Evolutionary conservation across 2,113 vertebrate species (phyloP).

Genomic region (Oncorhynchus gorbuscha): DNA sequence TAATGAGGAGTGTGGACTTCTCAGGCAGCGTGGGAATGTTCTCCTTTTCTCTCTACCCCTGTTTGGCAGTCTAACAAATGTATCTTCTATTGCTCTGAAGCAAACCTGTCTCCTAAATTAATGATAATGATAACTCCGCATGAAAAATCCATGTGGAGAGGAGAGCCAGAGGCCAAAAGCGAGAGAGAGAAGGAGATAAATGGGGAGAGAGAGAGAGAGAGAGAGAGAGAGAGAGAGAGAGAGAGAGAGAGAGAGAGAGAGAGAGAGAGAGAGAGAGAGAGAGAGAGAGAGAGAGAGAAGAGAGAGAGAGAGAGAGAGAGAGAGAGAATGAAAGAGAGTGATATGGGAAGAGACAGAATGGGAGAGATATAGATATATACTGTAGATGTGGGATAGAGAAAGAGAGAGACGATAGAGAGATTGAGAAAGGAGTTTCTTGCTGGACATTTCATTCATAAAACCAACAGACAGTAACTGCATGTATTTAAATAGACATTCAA

Average conservation of each 20-base stretch:
- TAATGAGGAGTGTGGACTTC: neutral
- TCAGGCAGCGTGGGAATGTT: slow-evolving; percentile 23
- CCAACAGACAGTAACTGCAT: too few relatives aligned
- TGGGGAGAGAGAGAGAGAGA: neutral
- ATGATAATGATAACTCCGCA: slow-evolving; percentile 64
- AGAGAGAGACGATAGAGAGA: neutral
- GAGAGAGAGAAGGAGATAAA: slow-evolving; percentile 33
- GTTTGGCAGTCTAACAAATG: slow-evolving; percentile 54
- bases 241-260: neutral
- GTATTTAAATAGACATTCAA: too few relatives aligned
- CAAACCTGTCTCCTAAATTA: slow-evolving; percentile 62
- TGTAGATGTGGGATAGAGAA: neutral
- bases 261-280: slow-evolving; percentile 33
- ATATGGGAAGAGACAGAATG: neutral
- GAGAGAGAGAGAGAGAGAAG: slow-evolving; percentile 29
- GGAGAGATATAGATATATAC: neutral
- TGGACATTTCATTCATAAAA: too few relatives aligned
- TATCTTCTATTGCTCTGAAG: slow-evolving; percentile 58
- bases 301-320: neutral
- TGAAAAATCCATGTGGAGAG: slow-evolving; percentile 61
- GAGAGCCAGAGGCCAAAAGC: neutral
- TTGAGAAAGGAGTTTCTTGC: neutral
- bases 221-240: neutral
- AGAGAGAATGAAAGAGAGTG: neutral
- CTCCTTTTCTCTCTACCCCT: slow-evolving; percentile 12